Percentiles rank a stretch among this genome's conserved stretches.
Evolutionary conservation across 2,113 vertebrate genomes (phyloP).

Genomic region (Gila orcuttii): DNA sequence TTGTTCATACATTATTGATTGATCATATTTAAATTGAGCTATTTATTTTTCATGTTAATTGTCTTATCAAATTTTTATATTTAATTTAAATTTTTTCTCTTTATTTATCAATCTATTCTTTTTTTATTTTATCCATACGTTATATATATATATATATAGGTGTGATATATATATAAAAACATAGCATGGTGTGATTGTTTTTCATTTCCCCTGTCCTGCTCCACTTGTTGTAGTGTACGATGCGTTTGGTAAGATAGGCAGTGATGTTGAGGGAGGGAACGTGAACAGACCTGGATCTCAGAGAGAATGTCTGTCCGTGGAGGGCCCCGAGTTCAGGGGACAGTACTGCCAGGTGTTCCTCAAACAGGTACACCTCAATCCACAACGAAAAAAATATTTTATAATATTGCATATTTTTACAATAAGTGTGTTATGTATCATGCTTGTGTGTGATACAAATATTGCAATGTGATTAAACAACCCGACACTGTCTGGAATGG

Average conservation of each 20-base stretch:
- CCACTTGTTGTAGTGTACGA: slow-evolving; percentile 79
- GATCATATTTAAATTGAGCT: background rate
- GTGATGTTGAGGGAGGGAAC: slow-evolving; percentile 80
- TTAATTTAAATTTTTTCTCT: background rate
- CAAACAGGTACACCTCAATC: slow-evolving; percentile 70
- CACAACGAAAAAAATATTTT: background rate
- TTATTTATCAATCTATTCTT: background rate
- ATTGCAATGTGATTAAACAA: background rate
- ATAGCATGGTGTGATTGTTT: background rate
- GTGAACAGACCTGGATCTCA: slow-evolving; percentile 77
- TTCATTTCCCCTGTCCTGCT: background rate
- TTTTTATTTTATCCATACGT: background rate
- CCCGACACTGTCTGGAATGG: background rate
- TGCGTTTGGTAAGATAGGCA: slow-evolving; percentile 81
- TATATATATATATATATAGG: background rate
- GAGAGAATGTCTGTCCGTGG: slow-evolving; percentile 76
- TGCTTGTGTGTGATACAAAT: background rate
- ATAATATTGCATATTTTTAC: background rate
- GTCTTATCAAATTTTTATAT: background rate
- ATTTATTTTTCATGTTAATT: background rate
- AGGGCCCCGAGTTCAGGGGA: slow-evolving; percentile 71
- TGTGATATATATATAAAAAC: background rate
- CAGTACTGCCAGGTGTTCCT: slow-evolving; percentile 82
- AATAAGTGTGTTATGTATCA: background rate
- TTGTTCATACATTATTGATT: background rate